Evolutionary conservation across 2,888 invertebrate species (phyloP).

Genomic region (Aporophyla nigra): DNA sequence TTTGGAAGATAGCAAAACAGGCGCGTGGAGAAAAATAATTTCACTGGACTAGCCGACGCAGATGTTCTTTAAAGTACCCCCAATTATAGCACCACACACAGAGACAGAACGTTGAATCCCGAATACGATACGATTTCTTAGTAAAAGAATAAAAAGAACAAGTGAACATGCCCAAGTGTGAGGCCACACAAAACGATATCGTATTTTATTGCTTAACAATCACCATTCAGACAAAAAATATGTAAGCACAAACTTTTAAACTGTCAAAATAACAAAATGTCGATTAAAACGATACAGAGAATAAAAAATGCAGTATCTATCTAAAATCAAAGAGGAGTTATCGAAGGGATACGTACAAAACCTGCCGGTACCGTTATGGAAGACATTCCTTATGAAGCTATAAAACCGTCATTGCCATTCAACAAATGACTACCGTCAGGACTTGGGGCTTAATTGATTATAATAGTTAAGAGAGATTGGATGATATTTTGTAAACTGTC

Average conservation of each 20-base stretch:
- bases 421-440: conserved; percentile 83
- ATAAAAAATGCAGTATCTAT: conserved; percentile 40
- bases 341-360: conserved; percentile 45
- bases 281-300: conserved; percentile 12
- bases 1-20: not conserved
- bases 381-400: conserved; percentile 72
- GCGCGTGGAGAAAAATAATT: not conserved
- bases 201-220: conserved; percentile 14
- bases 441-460: conserved; percentile 81
- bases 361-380: conserved; percentile 63
- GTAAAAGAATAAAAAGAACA: not conserved
- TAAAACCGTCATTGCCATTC: conserved; percentile 73
- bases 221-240: not conserved
- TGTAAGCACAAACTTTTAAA: not conserved
- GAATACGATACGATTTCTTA: no score
- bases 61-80: not conserved
- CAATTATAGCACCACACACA: not conserved
- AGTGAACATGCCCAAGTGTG: not conserved
- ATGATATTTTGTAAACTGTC: conserved; percentile 82
- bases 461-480: conserved; percentile 82
- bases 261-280: conserved; percentile 20
- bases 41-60: no score
- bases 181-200: not conserved
- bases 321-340: conserved; percentile 30
- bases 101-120: not conserved